A percentile compares a stretch with the other conserved stretches of the same genome.
Conservation (phyloP, 2,888 invertebrate genomes). For the Bellardia bayeri region DNA sequence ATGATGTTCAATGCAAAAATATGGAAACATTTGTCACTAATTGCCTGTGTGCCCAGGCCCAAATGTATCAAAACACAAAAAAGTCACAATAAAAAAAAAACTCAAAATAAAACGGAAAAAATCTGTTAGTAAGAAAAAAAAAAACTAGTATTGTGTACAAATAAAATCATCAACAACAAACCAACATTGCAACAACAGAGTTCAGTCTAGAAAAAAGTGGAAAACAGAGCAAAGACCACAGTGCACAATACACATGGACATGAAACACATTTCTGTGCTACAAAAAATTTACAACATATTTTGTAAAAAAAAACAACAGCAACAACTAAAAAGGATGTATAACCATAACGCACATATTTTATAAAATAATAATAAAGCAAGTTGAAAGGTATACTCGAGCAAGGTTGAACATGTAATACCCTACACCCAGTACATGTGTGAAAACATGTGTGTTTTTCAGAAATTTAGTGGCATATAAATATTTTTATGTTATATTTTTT, state of each 20-base stretch:
- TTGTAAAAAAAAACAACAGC: constrained; percentile 19
- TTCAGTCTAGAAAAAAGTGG: constrained; percentile 23
- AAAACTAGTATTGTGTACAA: constrained; percentile 43
- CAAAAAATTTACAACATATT: constrained; percentile 39
- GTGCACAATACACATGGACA: constrained; percentile 41
- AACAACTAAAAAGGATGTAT: constrained; percentile 29
- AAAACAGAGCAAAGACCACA: constrained; percentile 55
- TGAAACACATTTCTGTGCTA: constrained; percentile 40
- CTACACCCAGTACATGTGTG: too few species aligned
- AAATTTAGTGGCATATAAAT: too few species aligned
- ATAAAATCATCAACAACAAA: constrained; percentile 68
- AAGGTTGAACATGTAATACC: too few species aligned
- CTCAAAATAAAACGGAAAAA: constrained; percentile 13
- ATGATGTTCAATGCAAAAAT: constrained; percentile 78
- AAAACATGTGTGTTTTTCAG: too few species aligned
- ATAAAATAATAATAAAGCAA: constrained; percentile 41
- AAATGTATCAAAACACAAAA: constrained; percentile 65
- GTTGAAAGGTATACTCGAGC: too few species aligned
- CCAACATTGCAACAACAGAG: constrained; percentile 65
- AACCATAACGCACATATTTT: constrained; percentile 64
- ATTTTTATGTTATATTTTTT: too few species aligned
- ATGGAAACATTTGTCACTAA: constrained; percentile 83
- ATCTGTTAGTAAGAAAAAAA: constrained; percentile 39
- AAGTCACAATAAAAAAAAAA: constrained; percentile 44
- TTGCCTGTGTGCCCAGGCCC: constrained; percentile 78